Evolutionary conservation across 2,113 vertebrate genomes (phyloP), one percentile per base, ranked within the genome.

Genomic region (Lycaon pictus): DNA sequence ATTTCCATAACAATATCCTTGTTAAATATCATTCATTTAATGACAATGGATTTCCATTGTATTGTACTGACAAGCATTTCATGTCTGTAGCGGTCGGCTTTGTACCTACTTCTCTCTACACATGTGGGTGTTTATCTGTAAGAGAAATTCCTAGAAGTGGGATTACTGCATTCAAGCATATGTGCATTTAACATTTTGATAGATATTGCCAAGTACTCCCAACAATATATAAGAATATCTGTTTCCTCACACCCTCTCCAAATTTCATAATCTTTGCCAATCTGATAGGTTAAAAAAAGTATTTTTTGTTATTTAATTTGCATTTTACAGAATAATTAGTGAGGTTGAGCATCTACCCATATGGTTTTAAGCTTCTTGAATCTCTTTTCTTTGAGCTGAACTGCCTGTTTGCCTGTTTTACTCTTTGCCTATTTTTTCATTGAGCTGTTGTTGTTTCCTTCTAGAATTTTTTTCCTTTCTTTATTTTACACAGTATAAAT

Each of bases 81-180:
- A 58, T 2, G 32, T 29, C 32, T 60, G 5, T 1, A 29, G 0
- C 23, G 63, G 5, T n/a, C 13, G n/a, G 65, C 11, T 80, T 71
- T 84, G 55, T 48, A 8, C 16, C 27, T 62, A 20, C 29, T 56
- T 63, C 12, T 93, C 87, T 89, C 65, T 56, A 53, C 63, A 6
- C 55, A 79, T 17, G 56, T 95, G 25, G 12, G 35, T 67, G n/a
- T 95, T 95, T 58, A 62, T 60, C 35, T 91, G 19, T 56, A 91
- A 12, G n/a, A 96, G 37, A 95, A 84, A 94, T 97, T 97, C 97
- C 97, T 98, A 92, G 95, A 98, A 97, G 93, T 84, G 82, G 25
- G 25, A 48, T 55, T 85, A 29, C 51, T 94, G 20, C 37, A 86
- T 88, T 88, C 13, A 85, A 90, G 37, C 85, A 95, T 96, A 95